Conservation (phyloP, 1,140 invertebrate genomes). For the Mizuhopecten yessoensis region DNA sequence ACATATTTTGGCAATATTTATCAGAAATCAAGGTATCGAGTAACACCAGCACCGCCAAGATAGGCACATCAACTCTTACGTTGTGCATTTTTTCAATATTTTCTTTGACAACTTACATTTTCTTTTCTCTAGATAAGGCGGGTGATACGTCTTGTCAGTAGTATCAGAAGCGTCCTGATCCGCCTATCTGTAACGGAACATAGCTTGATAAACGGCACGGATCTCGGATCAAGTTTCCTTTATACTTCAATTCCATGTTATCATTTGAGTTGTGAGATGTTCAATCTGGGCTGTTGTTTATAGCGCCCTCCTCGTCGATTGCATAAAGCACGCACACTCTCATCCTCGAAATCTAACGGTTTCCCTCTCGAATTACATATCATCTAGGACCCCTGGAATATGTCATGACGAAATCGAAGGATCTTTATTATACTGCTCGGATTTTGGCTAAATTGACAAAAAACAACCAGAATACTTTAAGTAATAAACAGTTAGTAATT, state of each 20-base stretch:
- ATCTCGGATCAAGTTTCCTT: conserved; percentile 8
- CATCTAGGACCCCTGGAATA: background rate
- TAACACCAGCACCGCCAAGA: background rate
- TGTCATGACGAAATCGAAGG: too few relatives aligned
- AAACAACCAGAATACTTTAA: too few relatives aligned
- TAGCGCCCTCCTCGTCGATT: background rate
- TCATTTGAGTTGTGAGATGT: background rate
- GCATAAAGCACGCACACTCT: background rate
- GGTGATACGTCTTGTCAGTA: background rate
- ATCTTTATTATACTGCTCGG: background rate
- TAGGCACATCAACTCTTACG: background rate
- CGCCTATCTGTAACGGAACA: background rate
- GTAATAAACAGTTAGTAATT: too few relatives aligned
- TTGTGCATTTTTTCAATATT: conserved; percentile 9
- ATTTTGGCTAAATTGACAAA: too few relatives aligned
- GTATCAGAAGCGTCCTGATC: background rate
- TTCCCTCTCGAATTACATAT: background rate
- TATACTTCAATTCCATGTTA: background rate
- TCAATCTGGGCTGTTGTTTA: background rate
- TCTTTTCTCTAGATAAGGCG: conserved; percentile 1
- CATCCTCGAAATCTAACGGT: background rate
- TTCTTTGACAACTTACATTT: conserved; percentile 19
- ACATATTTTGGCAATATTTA: background rate
- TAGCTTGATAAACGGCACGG: background rate
- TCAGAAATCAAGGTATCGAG: conserved; percentile 3